A percentile compares a stretch with the other conserved stretches of the same genome.
These are phyloP conservation scores for Mirza zaza DNA, from an alignment of 2,113 vertebrate genomes.

Conservation along the genomic window DNA sequence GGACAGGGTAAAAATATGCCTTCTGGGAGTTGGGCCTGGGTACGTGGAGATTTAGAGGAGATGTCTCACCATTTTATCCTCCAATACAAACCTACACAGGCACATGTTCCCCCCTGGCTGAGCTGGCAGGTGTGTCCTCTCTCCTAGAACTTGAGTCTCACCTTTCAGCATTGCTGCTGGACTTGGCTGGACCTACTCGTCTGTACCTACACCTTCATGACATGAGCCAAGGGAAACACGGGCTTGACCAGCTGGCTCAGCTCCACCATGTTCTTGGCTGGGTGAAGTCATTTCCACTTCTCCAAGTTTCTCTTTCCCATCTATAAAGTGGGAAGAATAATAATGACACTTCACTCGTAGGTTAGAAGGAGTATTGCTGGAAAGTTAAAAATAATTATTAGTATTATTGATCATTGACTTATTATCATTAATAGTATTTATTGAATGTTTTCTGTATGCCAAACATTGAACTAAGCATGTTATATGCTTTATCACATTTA, in stretches of 20 bases:
- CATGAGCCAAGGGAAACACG: background rate
- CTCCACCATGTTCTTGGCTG: background rate
- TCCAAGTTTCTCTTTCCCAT: background rate
- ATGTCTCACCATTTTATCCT: background rate
- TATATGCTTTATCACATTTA: background rate
- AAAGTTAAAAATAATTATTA: background rate
- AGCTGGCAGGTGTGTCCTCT: background rate
- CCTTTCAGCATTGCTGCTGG: background rate
- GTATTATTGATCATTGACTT: background rate
- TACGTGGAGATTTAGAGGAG: background rate
- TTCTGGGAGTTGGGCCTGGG: background rate
- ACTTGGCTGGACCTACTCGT: background rate
- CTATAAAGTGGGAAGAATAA: background rate
- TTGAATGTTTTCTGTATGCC: background rate
- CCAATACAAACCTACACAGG: background rate
- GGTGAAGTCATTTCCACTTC: background rate
- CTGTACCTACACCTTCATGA: background rate
- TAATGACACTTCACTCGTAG: background rate
- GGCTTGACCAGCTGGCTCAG: background rate
- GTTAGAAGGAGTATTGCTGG: background rate
- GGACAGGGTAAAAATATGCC: background rate
- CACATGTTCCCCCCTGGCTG: background rate
- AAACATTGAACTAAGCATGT: background rate
- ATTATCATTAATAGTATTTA: background rate
- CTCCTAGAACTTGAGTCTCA: background rate